Evolutionary conservation across 2,113 vertebrate genomes (phyloP), one percentile per base, ranked within the genome.

Genomic region (Kryptolebias marmoratus): DNA sequence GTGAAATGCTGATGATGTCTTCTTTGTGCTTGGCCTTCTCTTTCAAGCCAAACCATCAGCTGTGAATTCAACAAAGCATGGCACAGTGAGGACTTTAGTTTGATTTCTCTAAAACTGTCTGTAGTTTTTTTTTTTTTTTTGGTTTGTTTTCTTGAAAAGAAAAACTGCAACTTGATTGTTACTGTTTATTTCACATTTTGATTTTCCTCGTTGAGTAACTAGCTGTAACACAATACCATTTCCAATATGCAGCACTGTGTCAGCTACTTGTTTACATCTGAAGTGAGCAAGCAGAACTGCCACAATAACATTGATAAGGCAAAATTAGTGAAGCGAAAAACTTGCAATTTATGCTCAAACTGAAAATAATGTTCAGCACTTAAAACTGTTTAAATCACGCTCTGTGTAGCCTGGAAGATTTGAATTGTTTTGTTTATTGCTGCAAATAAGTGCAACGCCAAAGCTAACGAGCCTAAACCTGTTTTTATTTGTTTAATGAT

Each of bases 381-480:
- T 3, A 0, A 6, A 60, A 64, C 10, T 1, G 18, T 48, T 64
- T 32, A 32, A 30, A 57, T 53, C 27, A 13, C 42, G 58, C 31
- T 52, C 60, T 60, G 61, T 66, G 63, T 15, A 32, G 27, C n/a
- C 53, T 39, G 42, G 14, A 9, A 42, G 47, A 48, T 14, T 16
- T 39, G 0, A 57, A 42, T 48, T 22, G 18, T 32, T 68, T 7
- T 47, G 31, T 60, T 45, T 64, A 28, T 52, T 1, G 1, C 31
- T 52, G 11, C 27, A 67, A 31, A 31, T 36, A 9, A 53, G 52
- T 65, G 58, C 6, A n/a, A 31, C 16, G 53, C 32, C 4, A 28
- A 56, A 78, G 28, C 39, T 67, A 66, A 63, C 1, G 36, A 73
- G 18, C 6, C 11, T 28, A 47, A 85, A 28, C 59, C 4, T 59